phyloP scores from a whole-genome alignment of 2,113 vertebrate species.

The Rhodinocichla rosea region DNA sequence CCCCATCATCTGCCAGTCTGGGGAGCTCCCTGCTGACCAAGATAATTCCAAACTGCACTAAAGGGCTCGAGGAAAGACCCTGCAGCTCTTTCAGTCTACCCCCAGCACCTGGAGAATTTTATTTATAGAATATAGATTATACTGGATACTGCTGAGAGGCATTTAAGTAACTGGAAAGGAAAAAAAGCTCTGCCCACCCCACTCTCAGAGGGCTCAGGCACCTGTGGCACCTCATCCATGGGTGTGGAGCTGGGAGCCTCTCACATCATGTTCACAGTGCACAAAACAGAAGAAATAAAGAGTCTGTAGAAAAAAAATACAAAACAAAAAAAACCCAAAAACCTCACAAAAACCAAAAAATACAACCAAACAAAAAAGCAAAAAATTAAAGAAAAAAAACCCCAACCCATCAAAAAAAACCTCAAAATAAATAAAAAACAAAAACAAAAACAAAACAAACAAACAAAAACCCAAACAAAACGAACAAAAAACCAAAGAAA shows the following conservation, averaged over 20 bases:
- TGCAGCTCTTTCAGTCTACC: rapidly evolving
- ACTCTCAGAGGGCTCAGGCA: neutral
- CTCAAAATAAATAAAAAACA: too few relatives aligned
- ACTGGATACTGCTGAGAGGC: neutral
- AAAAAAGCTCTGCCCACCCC: neutral
- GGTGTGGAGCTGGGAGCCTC: neutral
- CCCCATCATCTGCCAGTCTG: rapidly evolving
- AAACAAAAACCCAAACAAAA: too few relatives aligned
- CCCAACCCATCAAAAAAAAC: neutral
- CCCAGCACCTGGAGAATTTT: neutral
- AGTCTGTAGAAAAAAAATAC: neutral
- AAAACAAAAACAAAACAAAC: too few relatives aligned
- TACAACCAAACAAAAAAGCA: too few relatives aligned
- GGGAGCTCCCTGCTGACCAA: neutral
- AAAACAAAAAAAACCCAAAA: neutral
- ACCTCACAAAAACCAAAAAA: too few relatives aligned
- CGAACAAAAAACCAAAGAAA: too few relatives aligned
- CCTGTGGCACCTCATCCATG: rapidly evolving
- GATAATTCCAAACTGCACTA: neutral
- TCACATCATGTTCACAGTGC: rapidly evolving
- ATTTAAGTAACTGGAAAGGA: neutral
- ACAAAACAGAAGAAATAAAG: too few relatives aligned
- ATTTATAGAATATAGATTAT: neutral
- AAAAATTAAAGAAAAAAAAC: too few relatives aligned
- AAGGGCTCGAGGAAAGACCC: neutral